Evolutionary conservation across 1,140 invertebrate species (phyloP), one percentile per base, ranked within the genome.

Genomic region (Pectinophora gossypiella): DNA sequence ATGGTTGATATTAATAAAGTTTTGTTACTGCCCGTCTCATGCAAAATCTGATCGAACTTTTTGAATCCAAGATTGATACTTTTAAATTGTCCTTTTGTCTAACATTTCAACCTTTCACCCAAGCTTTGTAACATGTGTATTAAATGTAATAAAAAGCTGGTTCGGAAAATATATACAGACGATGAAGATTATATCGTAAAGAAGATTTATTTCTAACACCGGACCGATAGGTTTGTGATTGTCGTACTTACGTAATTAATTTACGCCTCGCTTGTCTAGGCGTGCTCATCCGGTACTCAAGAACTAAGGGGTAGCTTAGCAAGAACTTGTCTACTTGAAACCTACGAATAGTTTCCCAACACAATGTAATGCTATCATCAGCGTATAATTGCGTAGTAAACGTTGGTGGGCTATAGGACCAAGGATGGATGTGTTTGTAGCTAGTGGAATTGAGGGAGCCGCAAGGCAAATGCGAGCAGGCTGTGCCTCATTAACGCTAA

Each of bases 401-500:
- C 21, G 40, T 21, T 44, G 12, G 9, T 19, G 27, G 9, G 27
- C 22, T 9, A 32, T 32, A 12, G 50, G 35, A 18, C 16, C 22
- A 9, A 19, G 23, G 18, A 27, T 16, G 18, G 38, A n/a, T n/a
- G n/a, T n/a, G n/a, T n/a, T n/a, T n/a, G n/a, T n/a, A n/a, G n/a
- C n/a, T n/a, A n/a, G n/a, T n/a, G n/a, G 36, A 50, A 55, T 48
- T 46, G 49, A 49, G 54, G 51, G 48, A 42, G 59, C 58, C 51
- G 48, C 45, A 56, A 59, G 54, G 61, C 64, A 69, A 69, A 64
- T 61, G 61, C 47, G 59, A 61, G 56, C 58, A 59, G 64, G 16
- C 64, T 62, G 64, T 42, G 58, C 58, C 62, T 73, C 64, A 68
- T 73, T 70, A 73, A 57, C 55, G 54, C 59, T 70, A 70, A 73